Evolutionary conservation across 2,797 vertebrate genomes (phyloP).

Genomic region (Apodemus agrarius): DNA sequence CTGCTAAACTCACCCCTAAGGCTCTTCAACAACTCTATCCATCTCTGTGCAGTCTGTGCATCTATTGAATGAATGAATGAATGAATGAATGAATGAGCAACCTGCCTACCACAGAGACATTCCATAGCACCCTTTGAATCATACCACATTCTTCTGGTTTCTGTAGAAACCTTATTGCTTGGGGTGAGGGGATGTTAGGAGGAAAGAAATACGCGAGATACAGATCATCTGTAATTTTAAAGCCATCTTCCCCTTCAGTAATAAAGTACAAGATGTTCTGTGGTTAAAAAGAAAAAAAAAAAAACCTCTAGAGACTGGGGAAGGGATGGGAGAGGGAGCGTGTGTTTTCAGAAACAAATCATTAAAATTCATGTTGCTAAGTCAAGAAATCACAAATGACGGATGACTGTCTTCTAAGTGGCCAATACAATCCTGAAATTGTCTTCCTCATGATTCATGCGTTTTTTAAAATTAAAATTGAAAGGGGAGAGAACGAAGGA

Average conservation of each 20-base stretch:
- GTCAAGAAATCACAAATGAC: neutral
- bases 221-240: conserved; percentile 43
- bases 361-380: conserved; percentile 46
- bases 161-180: neutral
- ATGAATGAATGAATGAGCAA: neutral
- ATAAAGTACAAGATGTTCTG: conserved; percentile 59
- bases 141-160: neutral
- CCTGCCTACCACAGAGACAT: neutral
- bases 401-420: conserved; percentile 24
- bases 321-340: neutral
- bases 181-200: neutral
- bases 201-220: neutral
- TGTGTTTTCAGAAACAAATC: conserved; percentile 49
- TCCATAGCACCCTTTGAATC: neutral
- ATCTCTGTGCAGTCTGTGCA: neutral
- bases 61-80: neutral
- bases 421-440: neutral
- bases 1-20: neutral
- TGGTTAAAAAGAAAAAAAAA: neutral
- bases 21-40: neutral
- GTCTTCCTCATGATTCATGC: neutral
- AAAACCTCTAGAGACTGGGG: conserved; percentile 4
- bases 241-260: neutral
- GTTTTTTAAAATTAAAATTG: neutral
- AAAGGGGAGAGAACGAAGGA: neutral